phyloP scores from a whole-genome alignment of 1,140 invertebrate genomes.

The Aphelinus certus region DNA sequence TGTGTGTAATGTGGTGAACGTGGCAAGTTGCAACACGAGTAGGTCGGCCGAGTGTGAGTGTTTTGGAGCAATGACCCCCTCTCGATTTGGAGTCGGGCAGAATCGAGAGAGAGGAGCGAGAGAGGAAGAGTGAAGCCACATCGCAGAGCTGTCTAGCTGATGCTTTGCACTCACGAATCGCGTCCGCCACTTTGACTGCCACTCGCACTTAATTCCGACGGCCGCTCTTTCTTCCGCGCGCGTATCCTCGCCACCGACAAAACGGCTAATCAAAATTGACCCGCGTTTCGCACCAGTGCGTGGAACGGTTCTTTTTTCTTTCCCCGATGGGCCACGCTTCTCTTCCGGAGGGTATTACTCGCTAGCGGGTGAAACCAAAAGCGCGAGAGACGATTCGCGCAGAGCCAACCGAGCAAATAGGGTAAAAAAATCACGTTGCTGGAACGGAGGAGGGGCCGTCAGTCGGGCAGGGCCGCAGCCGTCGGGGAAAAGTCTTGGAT shows the following conservation, averaged over 20 bases:
- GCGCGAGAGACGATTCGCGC: too few relatives aligned
- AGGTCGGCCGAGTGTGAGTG: slow-evolving; percentile 43
- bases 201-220: slow-evolving; percentile 36
- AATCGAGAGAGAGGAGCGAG: slow-evolving; percentile 43
- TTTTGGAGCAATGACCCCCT: slow-evolving; percentile 62
- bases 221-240: slow-evolving; percentile 19
- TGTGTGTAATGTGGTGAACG: too few relatives aligned
- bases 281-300: not conserved
- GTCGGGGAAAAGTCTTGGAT: slow-evolving; percentile 17
- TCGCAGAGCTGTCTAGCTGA: not conserved
- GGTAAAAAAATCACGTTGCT: too few relatives aligned
- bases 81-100: slow-evolving; percentile 52
- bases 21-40: too few relatives aligned
- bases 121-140: not conserved
- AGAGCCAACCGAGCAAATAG: too few relatives aligned
- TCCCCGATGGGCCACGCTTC: too few relatives aligned
- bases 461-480: slow-evolving; percentile 3
- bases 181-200: slow-evolving; percentile 35
- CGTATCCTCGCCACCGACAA: not conserved
- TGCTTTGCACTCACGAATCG: slow-evolving; percentile 43
- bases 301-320: too few relatives aligned
- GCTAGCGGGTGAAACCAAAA: too few relatives aligned
- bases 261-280: slow-evolving; percentile 9
- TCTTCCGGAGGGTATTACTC: too few relatives aligned
- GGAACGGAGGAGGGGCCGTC: slow-evolving; percentile 1